Conservation (phyloP, 2,888 invertebrate genomes). For the Ornithoptera priamus region DNA sequence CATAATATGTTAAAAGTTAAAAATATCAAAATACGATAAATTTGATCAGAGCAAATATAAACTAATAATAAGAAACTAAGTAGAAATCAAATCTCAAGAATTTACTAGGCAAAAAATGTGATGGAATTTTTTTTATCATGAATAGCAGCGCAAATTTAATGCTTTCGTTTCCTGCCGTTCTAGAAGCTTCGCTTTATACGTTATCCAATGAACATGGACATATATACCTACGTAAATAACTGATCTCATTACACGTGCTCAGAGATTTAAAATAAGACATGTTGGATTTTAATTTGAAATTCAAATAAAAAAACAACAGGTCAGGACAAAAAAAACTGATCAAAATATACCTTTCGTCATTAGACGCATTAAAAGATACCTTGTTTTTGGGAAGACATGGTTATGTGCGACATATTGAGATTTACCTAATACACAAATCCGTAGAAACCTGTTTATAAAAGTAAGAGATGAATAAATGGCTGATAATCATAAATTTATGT, state of each 20-base stretch:
- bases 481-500: not conserved
- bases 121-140: not conserved
- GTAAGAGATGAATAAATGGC: too few relatives aligned
- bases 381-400: too few relatives aligned
- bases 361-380: too few relatives aligned
- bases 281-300: not conserved
- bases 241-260: not conserved
- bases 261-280: not conserved
- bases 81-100: not conserved
- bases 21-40: not conserved
- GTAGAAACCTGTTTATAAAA: too few relatives aligned
- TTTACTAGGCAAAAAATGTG: not conserved
- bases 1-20: not conserved
- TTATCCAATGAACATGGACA: not conserved
- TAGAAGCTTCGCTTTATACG: constrained; percentile 2
- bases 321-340: not conserved
- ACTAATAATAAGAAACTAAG: not conserved
- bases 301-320: not conserved
- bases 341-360: not conserved
- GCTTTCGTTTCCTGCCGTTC: not conserved
- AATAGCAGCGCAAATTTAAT: not conserved
- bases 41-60: not conserved
- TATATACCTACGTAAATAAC: not conserved
- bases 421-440: too few relatives aligned
- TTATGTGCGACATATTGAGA: too few relatives aligned